These are phyloP conservation scores for Argyrosomus regius DNA, from an alignment of 2,797 vertebrate genomes.

Conservation along the genomic window DNA sequence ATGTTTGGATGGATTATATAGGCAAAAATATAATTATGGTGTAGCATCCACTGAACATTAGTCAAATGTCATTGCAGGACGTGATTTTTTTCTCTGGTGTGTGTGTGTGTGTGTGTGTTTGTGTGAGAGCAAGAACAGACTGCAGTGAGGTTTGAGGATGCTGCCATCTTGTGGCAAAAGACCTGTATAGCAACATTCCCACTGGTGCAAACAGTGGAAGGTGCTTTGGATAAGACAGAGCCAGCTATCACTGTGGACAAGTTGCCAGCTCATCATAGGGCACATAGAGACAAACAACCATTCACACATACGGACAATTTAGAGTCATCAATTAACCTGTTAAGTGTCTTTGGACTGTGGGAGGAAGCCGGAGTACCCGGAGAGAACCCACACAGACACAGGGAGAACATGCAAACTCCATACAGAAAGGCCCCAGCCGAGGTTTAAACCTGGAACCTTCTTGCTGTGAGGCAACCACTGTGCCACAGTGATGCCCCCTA, in stretches of 20 bases:
- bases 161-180: conserved; percentile 65
- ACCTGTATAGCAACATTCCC: not conserved
- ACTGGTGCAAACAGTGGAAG: not conserved
- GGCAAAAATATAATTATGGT: conserved; percentile 25
- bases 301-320: no score
- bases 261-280: not conserved
- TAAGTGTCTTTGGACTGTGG: no score
- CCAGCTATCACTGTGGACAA: not conserved
- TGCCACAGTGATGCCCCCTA: no score
- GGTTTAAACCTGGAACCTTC: no score
- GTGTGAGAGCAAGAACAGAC: not conserved
- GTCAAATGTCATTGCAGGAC: not conserved
- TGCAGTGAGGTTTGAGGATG: conserved; percentile 39
- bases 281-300: no score
- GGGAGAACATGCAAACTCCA: no score
- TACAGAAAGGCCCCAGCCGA: no score
- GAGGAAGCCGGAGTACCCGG: no score
- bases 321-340: no score
- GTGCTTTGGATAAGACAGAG: not conserved
- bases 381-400: no score
- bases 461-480: no score
- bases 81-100: not conserved
- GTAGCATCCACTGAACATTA: conserved; percentile 9
- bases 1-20: conserved; percentile 33
- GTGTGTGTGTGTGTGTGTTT: not conserved